Evolutionary conservation across 2,888 invertebrate genomes (phyloP).

Genomic region (Calephelis perditalis): DNA sequence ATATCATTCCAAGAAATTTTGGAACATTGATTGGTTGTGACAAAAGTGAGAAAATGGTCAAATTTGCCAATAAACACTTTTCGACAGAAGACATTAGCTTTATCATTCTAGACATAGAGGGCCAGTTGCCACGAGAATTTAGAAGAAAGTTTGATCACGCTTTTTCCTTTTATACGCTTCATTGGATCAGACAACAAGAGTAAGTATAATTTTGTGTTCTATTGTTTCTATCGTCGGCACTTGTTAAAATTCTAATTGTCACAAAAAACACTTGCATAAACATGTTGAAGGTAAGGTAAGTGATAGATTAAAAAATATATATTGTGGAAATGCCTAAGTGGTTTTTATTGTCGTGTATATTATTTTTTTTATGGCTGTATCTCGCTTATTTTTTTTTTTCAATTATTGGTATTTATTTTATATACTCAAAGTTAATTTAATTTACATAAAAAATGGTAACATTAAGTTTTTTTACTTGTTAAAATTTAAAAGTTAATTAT

Average conservation of each 20-base stretch:
- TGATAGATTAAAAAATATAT: too few species aligned
- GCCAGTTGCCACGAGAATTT: constrained; percentile 64
- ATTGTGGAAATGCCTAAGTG: too few species aligned
- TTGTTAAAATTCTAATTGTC: not conserved
- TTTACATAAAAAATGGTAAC: too few species aligned
- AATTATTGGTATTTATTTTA: not conserved
- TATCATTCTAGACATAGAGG: constrained; percentile 77
- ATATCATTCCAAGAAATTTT: constrained; percentile 77
- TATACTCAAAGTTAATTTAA: too few species aligned
- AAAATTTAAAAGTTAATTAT: too few species aligned
- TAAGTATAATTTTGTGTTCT: constrained; percentile 45
- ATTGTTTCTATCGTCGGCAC: not conserved
- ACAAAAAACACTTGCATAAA: too few species aligned
- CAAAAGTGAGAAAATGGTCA: constrained; percentile 84
- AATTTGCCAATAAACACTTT: constrained; percentile 79
- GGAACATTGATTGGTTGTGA: constrained; percentile 81
- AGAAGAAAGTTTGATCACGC: constrained; percentile 80
- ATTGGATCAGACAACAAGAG: constrained; percentile 88
- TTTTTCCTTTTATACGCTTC: constrained; percentile 87
- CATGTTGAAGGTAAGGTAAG: too few species aligned
- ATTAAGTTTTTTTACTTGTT: not conserved
- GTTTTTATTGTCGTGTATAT: too few species aligned
- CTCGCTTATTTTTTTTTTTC: not conserved
- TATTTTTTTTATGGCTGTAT: not conserved
- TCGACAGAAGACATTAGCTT: constrained; percentile 63